phyloP scores from a whole-genome alignment of 2,797 vertebrate species.

The Chiloscyllium punctatum region DNA sequence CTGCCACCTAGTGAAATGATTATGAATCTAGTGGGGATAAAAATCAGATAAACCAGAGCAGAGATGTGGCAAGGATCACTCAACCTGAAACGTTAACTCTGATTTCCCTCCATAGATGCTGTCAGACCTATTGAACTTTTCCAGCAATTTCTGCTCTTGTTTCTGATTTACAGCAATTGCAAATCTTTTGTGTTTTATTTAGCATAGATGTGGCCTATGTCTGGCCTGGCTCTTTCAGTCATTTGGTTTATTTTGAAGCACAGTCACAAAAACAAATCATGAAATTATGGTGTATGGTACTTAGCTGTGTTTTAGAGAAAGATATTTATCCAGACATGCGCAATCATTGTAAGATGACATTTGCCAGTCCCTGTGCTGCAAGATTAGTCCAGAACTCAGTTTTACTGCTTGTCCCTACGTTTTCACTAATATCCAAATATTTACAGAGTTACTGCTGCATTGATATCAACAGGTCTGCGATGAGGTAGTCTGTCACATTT shows the following conservation, averaged over 20 bases:
- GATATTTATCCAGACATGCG: background rate
- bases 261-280: background rate
- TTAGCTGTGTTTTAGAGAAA: background rate
- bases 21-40: background rate
- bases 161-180: no score
- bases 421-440: background rate
- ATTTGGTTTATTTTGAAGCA: background rate
- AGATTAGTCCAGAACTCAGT: background rate
- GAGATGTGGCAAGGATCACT: no score
- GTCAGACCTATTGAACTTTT: no score
- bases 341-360: background rate
- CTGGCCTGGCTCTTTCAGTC: background rate
- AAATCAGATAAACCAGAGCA: background rate
- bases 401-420: background rate
- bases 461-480: background rate
- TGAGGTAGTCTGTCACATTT: background rate
- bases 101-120: no score
- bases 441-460: no score
- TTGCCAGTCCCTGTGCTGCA: background rate
- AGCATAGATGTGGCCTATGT: background rate
- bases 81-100: no score
- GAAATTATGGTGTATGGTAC: background rate
- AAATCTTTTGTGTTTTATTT: no score
- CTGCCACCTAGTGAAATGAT: background rate
- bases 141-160: no score